Conservation (phyloP, 2,888 invertebrate species). For the Meghimatium bilineatum region DNA sequence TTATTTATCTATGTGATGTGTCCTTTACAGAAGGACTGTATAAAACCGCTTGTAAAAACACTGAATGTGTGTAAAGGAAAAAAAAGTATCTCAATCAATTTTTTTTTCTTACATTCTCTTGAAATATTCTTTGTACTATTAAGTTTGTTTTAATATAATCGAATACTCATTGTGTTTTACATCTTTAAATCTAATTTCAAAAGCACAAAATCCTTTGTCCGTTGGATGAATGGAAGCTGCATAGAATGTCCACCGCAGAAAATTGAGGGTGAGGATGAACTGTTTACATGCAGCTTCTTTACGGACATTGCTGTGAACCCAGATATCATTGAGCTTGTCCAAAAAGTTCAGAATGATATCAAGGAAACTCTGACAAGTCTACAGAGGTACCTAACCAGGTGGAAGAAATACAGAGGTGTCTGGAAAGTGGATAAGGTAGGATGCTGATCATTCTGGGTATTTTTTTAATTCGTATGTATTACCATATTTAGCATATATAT, state of each 20-base stretch:
- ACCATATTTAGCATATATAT: not conserved
- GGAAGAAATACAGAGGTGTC: conserved; percentile 76
- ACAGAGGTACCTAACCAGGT: conserved; percentile 81
- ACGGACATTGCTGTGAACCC: conserved; percentile 86
- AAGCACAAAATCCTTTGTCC: conserved; percentile 85
- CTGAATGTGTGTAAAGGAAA: no score
- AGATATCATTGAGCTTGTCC: conserved; percentile 83
- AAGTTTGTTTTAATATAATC: no score
- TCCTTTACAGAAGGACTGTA: no score
- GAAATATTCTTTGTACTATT: no score
- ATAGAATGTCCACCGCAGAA: conserved; percentile 84
- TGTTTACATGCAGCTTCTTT: conserved; percentile 86
- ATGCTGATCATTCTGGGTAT: not conserved
- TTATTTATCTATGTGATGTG: no score
- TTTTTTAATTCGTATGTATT: not conserved
- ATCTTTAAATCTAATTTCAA: not conserved
- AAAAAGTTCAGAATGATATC: conserved; percentile 84
- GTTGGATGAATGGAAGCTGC: conserved; percentile 92
- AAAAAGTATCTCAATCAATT: no score
- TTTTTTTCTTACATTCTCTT: no score
- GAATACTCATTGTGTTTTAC: no score
- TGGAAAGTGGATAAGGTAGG: conserved; percentile 77
- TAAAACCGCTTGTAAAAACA: no score
- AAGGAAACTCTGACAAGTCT: conserved; percentile 84
- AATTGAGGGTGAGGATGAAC: conserved; percentile 81